Evolutionary conservation across 2,797 vertebrate genomes (phyloP).

Genomic region (Lepus oiostolus): DNA sequence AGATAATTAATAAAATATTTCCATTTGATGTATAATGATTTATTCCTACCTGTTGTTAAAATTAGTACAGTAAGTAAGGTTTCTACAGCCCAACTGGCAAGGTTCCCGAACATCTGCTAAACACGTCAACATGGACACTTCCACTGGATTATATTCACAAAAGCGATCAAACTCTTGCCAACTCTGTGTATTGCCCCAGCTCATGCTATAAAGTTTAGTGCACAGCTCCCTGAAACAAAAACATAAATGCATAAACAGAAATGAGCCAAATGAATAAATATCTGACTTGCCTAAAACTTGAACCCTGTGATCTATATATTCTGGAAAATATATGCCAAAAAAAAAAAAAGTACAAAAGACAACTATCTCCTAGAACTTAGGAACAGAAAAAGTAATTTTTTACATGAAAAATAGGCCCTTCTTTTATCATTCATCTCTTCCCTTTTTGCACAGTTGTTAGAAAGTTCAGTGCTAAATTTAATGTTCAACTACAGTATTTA

Average conservation of each 20-base stretch:
- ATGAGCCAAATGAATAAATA: conserved; percentile 42
- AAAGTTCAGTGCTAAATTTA: conserved; percentile 34
- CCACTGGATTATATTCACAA: conserved; percentile 97
- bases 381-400: conserved; percentile 10
- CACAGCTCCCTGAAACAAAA: conserved; percentile 94
- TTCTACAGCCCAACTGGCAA: conserved; percentile 98
- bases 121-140: conserved; percentile 97
- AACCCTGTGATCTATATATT: conserved; percentile 21
- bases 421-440: not conserved
- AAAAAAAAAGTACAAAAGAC: conserved; percentile 54
- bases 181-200: conserved; percentile 97
- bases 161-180: conserved; percentile 98
- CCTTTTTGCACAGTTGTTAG: not conserved
- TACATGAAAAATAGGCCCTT: not conserved
- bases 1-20: conserved; percentile 78
- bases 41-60: conserved; percentile 98
- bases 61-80: conserved; percentile 98
- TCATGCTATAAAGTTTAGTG: conserved; percentile 96
- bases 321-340: conserved; percentile 33
- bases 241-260: conserved; percentile 60
- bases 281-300: conserved; percentile 47
- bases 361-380: conserved; percentile 22
- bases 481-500: conserved; percentile 6
- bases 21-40: conserved; percentile 69
- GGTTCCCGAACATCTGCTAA: conserved; percentile 98